Evolutionary conservation across 2,797 vertebrate genomes (phyloP), one percentile per base, ranked within the genome.

Genomic region (Gallinago nigripennis): DNA sequence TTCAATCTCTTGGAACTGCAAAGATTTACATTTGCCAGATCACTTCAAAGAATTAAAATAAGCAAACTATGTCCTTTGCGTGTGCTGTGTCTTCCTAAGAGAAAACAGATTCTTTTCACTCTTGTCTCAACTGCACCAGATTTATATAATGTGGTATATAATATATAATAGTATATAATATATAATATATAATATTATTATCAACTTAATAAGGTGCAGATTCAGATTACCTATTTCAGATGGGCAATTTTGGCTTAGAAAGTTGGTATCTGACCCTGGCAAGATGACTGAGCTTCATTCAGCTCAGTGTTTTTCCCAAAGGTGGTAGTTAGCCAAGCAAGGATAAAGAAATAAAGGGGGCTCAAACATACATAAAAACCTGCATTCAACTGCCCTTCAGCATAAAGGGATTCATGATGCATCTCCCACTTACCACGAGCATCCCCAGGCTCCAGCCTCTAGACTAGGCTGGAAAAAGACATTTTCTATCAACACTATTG

Each of bases 11-110:
- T 61, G 93, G 66, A 90, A 80, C 7, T 48, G 41, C 33, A 87
- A 73, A 73, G 64, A 60, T 88, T 94, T 82, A 88, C 53, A 88
- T 94, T 88, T 88, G 41, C 33, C 45, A 61, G 75, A 77, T 77
- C n/a, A 92, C 54, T 82, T 92, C 46, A 93, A 90, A 95, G 24
- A 68, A 82, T 77, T 82, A 82, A 90, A 92, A 88, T 82, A 92
- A 91, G 70, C 58, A 88, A 90, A 73, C 35, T 8, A 45, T 53
- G 33, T 70, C 48, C 50, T 90, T 54, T 71, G 60, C 35, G 68
- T 82, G 33, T 64, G 39, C 17, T 0, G 0, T 64, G 60, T 79
- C 73, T 77, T 86, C 45, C 61, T 86, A 93, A 86, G 57, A 79
- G 66, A 87, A 96, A 96, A 88, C 68, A 90, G 80, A 94, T 46